phyloP scores from a whole-genome alignment of 2,797 vertebrate genomes.

The Cyclura pinguis region DNA sequence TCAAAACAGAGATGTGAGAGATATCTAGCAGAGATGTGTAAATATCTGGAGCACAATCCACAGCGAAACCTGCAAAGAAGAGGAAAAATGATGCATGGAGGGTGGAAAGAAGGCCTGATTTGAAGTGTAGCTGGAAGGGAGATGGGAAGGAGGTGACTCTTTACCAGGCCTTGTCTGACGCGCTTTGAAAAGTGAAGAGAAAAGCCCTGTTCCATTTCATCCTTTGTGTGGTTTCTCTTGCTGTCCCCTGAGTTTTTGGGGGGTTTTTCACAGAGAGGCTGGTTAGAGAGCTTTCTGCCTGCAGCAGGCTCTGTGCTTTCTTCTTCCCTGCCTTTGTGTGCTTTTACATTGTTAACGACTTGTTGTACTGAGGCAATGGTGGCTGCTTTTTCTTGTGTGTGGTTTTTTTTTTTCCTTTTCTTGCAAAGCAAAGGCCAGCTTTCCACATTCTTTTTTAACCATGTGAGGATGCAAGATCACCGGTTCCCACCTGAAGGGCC shows the following conservation, averaged over 20 bases:
- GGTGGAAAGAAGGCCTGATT: not conserved
- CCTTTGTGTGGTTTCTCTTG: not conserved
- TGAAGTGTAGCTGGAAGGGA: not conserved
- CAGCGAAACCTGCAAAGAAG: not conserved
- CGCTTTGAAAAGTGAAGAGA: conserved; percentile 48
- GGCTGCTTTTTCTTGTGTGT: too few relatives aligned
- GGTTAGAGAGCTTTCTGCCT: not conserved
- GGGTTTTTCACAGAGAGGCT: not conserved
- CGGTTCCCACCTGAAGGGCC: not conserved
- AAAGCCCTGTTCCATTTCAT: not conserved
- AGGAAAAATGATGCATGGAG: not conserved
- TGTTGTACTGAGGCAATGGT: not conserved
- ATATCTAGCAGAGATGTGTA: not conserved
- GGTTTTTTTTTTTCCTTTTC: too few relatives aligned
- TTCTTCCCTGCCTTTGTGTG: not conserved
- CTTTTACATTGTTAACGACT: not conserved
- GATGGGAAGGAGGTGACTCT: not conserved
- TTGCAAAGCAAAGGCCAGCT: not conserved
- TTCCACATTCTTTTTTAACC: not conserved
- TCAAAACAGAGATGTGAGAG: not conserved
- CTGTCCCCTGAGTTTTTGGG: not conserved
- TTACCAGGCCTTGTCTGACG: not conserved
- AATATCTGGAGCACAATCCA: not conserved
- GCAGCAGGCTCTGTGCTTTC: not conserved
- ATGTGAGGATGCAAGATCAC: not conserved